phyloP scores from a whole-genome alignment of 2,888 invertebrate species.

The Tipula helvola region DNA sequence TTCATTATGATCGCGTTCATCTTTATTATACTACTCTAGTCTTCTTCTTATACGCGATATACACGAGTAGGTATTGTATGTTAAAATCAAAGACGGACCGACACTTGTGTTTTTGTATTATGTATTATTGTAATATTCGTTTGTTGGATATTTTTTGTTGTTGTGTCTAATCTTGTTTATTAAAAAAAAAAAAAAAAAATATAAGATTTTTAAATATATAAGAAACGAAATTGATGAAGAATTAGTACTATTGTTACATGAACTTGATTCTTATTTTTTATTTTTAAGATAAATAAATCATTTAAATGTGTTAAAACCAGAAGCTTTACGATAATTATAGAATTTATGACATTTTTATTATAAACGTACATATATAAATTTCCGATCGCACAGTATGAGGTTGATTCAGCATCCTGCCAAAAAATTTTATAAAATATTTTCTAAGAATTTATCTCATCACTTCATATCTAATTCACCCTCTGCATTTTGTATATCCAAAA shows the following conservation, averaged over 20 bases:
- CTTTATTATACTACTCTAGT: background rate
- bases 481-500: background rate
- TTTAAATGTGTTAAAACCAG: conserved; percentile 4
- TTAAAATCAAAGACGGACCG: background rate
- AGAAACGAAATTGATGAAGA: background rate
- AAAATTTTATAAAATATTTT: background rate
- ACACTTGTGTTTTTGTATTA: background rate
- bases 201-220: background rate
- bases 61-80: background rate
- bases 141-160: background rate
- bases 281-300: background rate
- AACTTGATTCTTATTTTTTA: background rate
- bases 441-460: background rate
- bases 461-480: background rate
- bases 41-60: background rate
- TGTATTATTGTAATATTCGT: background rate
- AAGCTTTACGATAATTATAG: background rate
- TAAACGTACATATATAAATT: background rate
- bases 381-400: background rate
- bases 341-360: background rate
- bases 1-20: background rate
- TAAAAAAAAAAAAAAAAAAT: too few relatives aligned
- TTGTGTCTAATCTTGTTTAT: background rate
- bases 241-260: background rate
- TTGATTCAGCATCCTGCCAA: background rate